Base-by-base conservation (phyloP, 2,113 vertebrate genomes). In the Urocolius indicus region DNA sequence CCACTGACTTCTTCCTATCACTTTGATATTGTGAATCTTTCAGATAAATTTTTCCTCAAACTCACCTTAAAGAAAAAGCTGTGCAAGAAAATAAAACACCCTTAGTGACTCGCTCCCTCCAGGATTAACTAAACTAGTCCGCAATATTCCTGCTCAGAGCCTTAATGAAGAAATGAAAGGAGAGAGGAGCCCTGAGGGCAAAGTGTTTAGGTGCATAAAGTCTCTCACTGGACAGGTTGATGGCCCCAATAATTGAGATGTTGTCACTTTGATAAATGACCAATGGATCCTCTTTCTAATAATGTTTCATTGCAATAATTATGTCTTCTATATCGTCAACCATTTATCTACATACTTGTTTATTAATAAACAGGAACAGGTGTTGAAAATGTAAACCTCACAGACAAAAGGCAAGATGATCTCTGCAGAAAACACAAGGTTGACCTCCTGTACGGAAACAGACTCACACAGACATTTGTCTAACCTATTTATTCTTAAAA, bases 401-500 rank as follows among this genome's bases (percentile, higher is more conserved):
- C 9, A 81, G 48, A 66, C 7, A 93, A 84, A 87, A 90, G 38
- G 27, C 46, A 49, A 1, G 1, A 86, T 20, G 27, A 81, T 27
- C 34, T 71, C 55, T 59, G 48, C 55, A 62, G 30, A 86, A 43
- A 89, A 76, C 45, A 58, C 45, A 17, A 21, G 9, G 5, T 48
- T 19, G 2, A 87, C 59, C 84, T 91, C 65, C 69, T 81, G 69
- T 77, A 91, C 90, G 84, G 73, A 87, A 94, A 94, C 13, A 93
- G 75, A 78, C 54, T 81, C 77, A 69, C 63, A 34, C 2, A 82
- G 74, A 82, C 43, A 51, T 82, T 43, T 81, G 66, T 82, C 78
- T 94, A 71, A 91, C 62, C 78, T 91, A 36, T 66, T 87, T n/a
- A n/a, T n/a, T n/a, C 61, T 82, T 89, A 69, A 87, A 96, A 89